Evolutionary conservation across 2,797 vertebrate species (phyloP).

Genomic region (Calcarius lapponicus): DNA sequence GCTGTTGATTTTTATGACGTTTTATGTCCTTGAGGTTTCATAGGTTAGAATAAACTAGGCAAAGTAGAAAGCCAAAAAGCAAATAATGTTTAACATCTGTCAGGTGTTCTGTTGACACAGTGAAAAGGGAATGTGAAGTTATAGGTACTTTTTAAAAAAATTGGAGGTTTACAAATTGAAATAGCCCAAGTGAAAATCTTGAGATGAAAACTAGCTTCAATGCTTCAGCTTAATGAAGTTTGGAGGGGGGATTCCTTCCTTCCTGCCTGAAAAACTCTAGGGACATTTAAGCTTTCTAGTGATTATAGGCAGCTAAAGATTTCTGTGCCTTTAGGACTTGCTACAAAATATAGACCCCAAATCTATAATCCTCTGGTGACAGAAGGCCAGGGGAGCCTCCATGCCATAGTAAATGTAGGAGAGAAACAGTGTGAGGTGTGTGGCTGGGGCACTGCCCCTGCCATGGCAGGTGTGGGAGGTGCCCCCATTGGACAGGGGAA

Average conservation of each 20-base stretch:
- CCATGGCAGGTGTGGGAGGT: neutral
- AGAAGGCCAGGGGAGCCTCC: too few relatives aligned
- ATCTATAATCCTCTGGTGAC: too few relatives aligned
- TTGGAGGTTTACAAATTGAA: neutral
- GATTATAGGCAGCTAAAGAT: too few relatives aligned
- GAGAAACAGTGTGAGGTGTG: too few relatives aligned
- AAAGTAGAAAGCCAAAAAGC: constrained; percentile 20
- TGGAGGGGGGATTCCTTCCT: neutral
- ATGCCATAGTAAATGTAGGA: too few relatives aligned
- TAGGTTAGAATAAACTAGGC: neutral
- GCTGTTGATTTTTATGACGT: constrained; percentile 45
- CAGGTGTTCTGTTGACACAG: constrained; percentile 6
- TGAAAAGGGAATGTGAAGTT: neutral
- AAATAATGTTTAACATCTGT: constrained; percentile 34
- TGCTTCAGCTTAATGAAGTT: neutral
- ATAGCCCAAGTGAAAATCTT: neutral
- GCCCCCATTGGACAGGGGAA: neutral
- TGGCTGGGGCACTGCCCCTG: neutral
- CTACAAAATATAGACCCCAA: too few relatives aligned
- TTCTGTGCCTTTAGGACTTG: too few relatives aligned
- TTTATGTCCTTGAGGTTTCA: constrained; percentile 35
- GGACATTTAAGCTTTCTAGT: neutral
- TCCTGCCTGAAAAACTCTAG: neutral
- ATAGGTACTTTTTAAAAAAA: neutral
- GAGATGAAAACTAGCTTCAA: neutral